Evolutionary conservation across 2,888 invertebrate genomes (phyloP).

Genomic region (Nemurella pictetii): DNA sequence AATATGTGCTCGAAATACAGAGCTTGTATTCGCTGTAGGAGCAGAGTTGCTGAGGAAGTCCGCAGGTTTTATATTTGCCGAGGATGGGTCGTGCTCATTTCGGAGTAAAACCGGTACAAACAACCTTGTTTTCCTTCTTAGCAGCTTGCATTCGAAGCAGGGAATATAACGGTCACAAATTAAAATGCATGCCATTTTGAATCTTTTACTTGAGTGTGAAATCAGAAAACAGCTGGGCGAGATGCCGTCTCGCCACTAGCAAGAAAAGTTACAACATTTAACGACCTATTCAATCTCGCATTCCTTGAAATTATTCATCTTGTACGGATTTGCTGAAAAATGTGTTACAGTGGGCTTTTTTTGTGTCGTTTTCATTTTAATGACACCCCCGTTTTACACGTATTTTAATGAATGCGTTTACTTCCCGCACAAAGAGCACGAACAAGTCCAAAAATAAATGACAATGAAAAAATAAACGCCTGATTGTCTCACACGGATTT

Average conservation of each 20-base stretch:
- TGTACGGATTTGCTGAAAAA: background rate
- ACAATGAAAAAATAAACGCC: background rate
- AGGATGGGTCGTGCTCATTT: background rate
- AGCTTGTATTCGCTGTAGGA: background rate
- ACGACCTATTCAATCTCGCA: background rate
- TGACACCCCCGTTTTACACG: background rate
- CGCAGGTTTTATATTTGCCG: background rate
- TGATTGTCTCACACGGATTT: background rate
- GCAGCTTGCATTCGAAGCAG: background rate
- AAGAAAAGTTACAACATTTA: background rate
- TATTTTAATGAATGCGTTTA: background rate
- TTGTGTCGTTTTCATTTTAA: background rate
- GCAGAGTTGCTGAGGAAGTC: background rate
- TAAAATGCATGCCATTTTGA: background rate
- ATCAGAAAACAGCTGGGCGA: background rate
- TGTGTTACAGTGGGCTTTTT: background rate
- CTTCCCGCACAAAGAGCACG: background rate
- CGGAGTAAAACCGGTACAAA: background rate
- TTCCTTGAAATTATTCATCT: background rate
- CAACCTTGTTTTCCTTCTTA: background rate
- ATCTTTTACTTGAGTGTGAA: background rate
- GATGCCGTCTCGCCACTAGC: background rate
- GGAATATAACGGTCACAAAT: background rate
- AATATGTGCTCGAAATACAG: background rate
- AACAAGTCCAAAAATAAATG: background rate